Conservation (phyloP, 1,140 invertebrate genomes). For the Ruditapes philippinarum region DNA sequence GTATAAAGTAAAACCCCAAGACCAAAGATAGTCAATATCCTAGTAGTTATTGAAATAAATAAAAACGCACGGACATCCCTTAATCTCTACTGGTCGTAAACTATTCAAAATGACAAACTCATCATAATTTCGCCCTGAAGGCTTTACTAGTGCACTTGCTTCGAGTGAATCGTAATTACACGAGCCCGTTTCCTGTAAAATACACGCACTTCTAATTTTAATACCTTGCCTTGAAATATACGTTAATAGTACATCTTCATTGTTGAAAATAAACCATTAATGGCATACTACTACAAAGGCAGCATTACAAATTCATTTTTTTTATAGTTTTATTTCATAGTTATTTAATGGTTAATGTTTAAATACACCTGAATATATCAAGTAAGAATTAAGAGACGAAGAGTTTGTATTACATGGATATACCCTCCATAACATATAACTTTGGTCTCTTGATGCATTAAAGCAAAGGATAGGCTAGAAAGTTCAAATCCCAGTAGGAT, state of each 20-base stretch:
- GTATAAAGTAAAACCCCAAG: neutral
- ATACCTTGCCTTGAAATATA: neutral
- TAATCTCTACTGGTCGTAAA: conserved; percentile 18
- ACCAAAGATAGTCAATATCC: neutral
- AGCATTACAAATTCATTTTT: neutral
- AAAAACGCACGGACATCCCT: neutral
- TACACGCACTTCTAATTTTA: neutral
- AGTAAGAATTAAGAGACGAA: no score
- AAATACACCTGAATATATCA: no score
- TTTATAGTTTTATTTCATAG: neutral
- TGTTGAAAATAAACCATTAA: neutral
- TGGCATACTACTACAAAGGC: neutral
- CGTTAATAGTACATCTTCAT: neutral
- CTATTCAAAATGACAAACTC: neutral
- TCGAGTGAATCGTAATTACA: neutral
- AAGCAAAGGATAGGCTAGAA: no score
- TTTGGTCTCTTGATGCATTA: no score
- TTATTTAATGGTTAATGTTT: no score
- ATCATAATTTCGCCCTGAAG: conserved; percentile 30
- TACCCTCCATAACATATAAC: no score
- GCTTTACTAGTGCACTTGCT: conserved; percentile 32
- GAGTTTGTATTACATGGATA: no score
- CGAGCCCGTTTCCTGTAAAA: conserved; percentile 7
- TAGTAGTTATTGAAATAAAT: conserved; percentile 13
- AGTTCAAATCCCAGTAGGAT: no score